Base-by-base conservation (phyloP, 2,113 vertebrate species). In the Salvelinus namaycush region DNA sequence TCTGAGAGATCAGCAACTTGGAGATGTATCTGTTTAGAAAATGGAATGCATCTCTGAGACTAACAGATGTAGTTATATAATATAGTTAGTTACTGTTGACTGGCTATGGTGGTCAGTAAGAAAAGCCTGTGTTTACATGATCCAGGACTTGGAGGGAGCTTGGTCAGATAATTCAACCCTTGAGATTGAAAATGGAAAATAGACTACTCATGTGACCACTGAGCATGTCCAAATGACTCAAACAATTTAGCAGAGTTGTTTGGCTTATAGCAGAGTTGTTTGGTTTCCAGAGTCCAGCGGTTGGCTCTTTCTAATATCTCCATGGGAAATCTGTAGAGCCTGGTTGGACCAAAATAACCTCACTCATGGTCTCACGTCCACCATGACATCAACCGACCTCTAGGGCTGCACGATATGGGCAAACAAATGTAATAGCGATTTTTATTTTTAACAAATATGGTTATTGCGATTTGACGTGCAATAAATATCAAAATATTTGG, bases 151-250 rank as follows among this genome's bases (percentile, higher is more conserved):
- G 57, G 64, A 84, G 70, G 71, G 72, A 77, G 34, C 71, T 83
- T 68, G 76, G 29, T 70, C 83, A 81, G 81, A 77, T 1, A 0
- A 62, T 68, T 72, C 85, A 73, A 57, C 66, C 70, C 83, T 88
- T 27, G 54, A 74, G 31, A 71, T 22, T 26, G 59, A 68, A 82
- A 80, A 81, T 78, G 73, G 79, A 86, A 74, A n/a, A 80, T 77
- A 79, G 70, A 81, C 82, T 78, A 81, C 87, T 88, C 78, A 84
- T 84, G 77, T 83, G 81, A 87, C 76, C 80, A 90, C 84, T 91
- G 87, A 74, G 16, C 16, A 73, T 49, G 70, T 66, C 87, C 81
- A 83, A 80, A 70, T 81, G 64, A n/a, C 7, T 76, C 67, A 84
- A 72, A 60, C 78, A 66, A 81, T 87, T n/a, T 62, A 62, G 5